These are phyloP conservation scores for Crambe crambe DNA, from an alignment of 37 sponge, comb jelly and placozoan genomes.

Conservation along the genomic window DNA sequence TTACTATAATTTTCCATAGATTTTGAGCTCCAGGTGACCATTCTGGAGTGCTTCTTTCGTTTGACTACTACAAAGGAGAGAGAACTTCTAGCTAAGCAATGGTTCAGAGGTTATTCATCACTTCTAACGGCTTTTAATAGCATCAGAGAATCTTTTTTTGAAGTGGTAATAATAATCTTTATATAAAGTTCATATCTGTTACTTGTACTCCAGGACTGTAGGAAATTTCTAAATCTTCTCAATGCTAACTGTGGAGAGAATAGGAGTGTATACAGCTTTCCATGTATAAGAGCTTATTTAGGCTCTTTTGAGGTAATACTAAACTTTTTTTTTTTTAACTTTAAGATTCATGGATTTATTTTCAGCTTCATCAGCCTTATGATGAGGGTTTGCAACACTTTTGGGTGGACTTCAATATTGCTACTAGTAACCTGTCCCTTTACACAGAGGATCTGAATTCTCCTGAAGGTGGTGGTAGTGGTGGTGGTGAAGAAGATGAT, in stretches of 20 bases:
- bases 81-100: not conserved
- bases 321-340: not conserved
- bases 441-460: constrained; percentile 25
- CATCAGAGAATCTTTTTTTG: constrained; percentile 34
- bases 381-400: constrained; percentile 29
- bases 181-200: not conserved
- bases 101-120: not conserved
- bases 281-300: constrained; percentile 24
- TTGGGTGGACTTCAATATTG: constrained; percentile 60
- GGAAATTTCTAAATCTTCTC: constrained; percentile 43
- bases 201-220: constrained; percentile 34
- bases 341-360: not conserved
- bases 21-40: constrained; percentile 41
- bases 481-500: not conserved
- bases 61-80: constrained; percentile 20
- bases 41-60: constrained; percentile 45
- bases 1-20: constrained; percentile 17
- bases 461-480: not conserved
- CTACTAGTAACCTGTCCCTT: constrained; percentile 23
- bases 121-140: constrained; percentile 5
- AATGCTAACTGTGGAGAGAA: constrained; percentile 2
- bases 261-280: constrained; percentile 33
- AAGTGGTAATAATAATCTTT: constrained; percentile 9
- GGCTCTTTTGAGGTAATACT: constrained; percentile 41
- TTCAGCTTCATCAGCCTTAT: constrained; percentile 24